These are phyloP conservation scores for Hermodice carunculata DNA, from an alignment of 2,888 invertebrate genomes.

Conservation along the genomic window DNA sequence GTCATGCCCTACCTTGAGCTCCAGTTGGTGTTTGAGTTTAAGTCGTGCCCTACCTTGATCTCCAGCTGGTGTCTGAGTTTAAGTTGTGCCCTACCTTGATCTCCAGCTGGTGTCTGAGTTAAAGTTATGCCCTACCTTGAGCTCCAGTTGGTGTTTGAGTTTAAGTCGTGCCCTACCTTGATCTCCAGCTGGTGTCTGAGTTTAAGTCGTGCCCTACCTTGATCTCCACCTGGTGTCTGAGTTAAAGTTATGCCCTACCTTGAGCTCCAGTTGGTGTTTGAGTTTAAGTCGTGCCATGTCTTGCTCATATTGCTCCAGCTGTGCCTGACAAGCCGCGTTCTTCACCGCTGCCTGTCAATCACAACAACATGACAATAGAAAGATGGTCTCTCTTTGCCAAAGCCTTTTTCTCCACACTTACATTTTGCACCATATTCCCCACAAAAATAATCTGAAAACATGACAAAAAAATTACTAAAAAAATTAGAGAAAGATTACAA, in stretches of 20 bases:
- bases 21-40: constrained; percentile 62
- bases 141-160: constrained; percentile 61
- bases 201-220: constrained; percentile 60
- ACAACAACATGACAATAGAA: background rate
- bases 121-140: too few relatives aligned
- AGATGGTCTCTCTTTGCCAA: too few relatives aligned
- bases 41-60: constrained; percentile 61
- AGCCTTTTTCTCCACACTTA: too few relatives aligned
- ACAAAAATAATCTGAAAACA: too few relatives aligned
- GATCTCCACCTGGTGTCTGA: too few relatives aligned
- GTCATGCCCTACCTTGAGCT: constrained; percentile 66
- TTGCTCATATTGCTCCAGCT: constrained; percentile 60
- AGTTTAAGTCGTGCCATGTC: constrained; percentile 60
- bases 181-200: constrained; percentile 62
- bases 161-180: constrained; percentile 63
- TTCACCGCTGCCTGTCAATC: constrained; percentile 56
- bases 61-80: too few relatives aligned
- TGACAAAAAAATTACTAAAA: too few relatives aligned
- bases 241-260: too few relatives aligned
- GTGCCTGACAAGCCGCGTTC: constrained; percentile 51
- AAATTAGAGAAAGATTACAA: too few relatives aligned
- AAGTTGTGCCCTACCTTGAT: too few relatives aligned
- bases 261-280: constrained; percentile 62
- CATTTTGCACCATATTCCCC: too few relatives aligned
- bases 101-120: too few relatives aligned